These are phyloP conservation scores for Xiphydria camelus DNA, from an alignment of 2,888 invertebrate species.

Conservation along the genomic window DNA sequence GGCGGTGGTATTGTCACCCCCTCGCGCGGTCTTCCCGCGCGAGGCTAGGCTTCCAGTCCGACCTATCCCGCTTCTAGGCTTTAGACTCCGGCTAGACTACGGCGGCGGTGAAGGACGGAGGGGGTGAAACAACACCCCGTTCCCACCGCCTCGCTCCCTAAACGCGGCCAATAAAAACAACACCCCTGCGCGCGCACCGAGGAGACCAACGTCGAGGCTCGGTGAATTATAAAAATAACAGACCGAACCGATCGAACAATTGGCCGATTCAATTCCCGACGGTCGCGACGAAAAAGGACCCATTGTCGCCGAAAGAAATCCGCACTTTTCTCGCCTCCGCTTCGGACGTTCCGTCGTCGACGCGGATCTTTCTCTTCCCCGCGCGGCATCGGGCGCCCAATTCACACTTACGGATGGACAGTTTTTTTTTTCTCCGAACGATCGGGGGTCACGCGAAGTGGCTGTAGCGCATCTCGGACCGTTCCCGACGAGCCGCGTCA, in stretches of 20 bases:
- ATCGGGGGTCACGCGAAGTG: too few species aligned
- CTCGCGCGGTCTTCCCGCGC: conserved; percentile 22
- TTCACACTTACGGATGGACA: too few species aligned
- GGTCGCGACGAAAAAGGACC: conserved; percentile 23
- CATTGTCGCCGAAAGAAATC: conserved; percentile 16
- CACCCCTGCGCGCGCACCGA: conserved; percentile 27
- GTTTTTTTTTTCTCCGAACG: too few species aligned
- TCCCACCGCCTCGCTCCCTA: conserved; percentile 44
- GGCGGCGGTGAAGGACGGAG: conserved; percentile 32
- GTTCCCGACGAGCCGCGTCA: too few species aligned
- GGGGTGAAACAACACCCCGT: conserved; percentile 54
- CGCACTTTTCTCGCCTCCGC: background rate
- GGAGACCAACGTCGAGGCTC: conserved; percentile 10
- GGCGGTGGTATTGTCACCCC: conserved; percentile 53
- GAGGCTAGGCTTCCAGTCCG: conserved; percentile 12
- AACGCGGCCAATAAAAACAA: conserved; percentile 54
- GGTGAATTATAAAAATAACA: conserved; percentile 56
- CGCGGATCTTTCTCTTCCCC: background rate
- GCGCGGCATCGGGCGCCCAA: too few species aligned
- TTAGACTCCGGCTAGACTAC: conserved; percentile 20
- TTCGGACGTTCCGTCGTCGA: background rate
- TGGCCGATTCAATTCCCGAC: conserved; percentile 44
- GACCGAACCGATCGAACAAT: conserved; percentile 50
- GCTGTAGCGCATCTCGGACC: too few species aligned
- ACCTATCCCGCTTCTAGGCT: conserved; percentile 38